Base-by-base conservation (phyloP, 2,888 invertebrate genomes). In the Liodrosophila aerea region DNA sequence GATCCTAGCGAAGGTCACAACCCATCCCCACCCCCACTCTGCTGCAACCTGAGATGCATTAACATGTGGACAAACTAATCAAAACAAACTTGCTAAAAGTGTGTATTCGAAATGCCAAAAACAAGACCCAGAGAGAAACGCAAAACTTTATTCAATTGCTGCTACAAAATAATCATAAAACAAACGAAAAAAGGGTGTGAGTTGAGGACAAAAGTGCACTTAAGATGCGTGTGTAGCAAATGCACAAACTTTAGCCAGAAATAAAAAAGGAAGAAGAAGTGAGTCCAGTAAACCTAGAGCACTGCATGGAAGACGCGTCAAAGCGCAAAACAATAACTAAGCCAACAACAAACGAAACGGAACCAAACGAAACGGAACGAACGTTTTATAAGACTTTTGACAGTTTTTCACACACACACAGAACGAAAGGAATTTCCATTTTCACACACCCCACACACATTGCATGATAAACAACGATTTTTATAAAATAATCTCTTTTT, bases 141-240 rank as follows among this genome's bases (percentile, higher is more conserved):
- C 36, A 63, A 72, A 80, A 83, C 63, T 80, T 83, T 85, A 85
- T 85, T 83, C 84, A 78, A 80, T 80, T 22, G 66, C 54, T 43
- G 46, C 49, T 73, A 66, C 64, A 64, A 76, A 43, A 60, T 83
- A 76, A 80, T 65, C 65, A 81, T 76, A 80, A 71, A 76, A 54
- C 45, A 49, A 45, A 34, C 37, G 12, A 1, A 52, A 31, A 52
- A 52, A 11, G 13, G 15, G 7, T n/a, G n/a, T n/a, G n/a, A 16
- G 16, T 8, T 4, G 1, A 31, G 47, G 56, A 64, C 53, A 60
- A 59, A 85, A 85, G 60, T 73, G 70, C 76, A 80, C 84, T 80
- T 83, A 67, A 80, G 68, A 60, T 66, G 52, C 62, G 53, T 61
- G 63, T 70, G 36, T 54, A 61, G 73, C 64, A 85, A 85, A 85